These are phyloP conservation scores for Scomber colias DNA, from an alignment of 2,113 vertebrate species.

Conservation along the genomic window DNA sequence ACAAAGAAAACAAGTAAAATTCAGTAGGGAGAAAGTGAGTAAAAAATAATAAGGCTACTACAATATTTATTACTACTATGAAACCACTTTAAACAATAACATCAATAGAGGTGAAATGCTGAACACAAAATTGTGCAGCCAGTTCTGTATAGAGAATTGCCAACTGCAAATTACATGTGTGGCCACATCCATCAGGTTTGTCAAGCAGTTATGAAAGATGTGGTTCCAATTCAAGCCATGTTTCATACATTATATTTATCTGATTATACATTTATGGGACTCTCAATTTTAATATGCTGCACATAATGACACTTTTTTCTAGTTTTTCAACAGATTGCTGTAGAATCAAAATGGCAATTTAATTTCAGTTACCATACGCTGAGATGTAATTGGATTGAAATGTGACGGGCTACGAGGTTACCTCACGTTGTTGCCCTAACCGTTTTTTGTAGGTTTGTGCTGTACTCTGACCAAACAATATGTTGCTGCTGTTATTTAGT, in stretches of 20 bases:
- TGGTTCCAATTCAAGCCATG: no score
- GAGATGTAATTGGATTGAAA: background rate
- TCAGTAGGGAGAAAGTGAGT: slow-evolving; percentile 39
- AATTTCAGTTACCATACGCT: background rate
- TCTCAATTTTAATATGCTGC: background rate
- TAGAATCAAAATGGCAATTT: background rate
- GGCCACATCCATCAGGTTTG: no score
- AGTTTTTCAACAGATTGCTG: background rate
- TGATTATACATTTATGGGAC: no score
- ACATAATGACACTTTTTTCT: background rate
- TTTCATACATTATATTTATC: no score
- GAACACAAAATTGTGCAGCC: no score
- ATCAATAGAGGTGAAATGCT: background rate
- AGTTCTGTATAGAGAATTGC: no score
- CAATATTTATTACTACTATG: no score
- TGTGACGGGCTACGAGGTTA: background rate
- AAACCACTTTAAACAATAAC: no score
- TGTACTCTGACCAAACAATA: slow-evolving; percentile 2
- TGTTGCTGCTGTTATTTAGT: slow-evolving; percentile 13
- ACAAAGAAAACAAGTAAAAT: slow-evolving; percentile 15
- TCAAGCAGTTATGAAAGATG: no score
- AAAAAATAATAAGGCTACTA: slow-evolving; percentile 34
- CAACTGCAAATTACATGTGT: no score
- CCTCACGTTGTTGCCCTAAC: background rate
- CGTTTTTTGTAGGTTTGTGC: background rate